Percentiles rank a stretch among this genome's conserved stretches.
phyloP scores from a whole-genome alignment of 2,888 invertebrate genomes.

The Drosophila colorata region DNA sequence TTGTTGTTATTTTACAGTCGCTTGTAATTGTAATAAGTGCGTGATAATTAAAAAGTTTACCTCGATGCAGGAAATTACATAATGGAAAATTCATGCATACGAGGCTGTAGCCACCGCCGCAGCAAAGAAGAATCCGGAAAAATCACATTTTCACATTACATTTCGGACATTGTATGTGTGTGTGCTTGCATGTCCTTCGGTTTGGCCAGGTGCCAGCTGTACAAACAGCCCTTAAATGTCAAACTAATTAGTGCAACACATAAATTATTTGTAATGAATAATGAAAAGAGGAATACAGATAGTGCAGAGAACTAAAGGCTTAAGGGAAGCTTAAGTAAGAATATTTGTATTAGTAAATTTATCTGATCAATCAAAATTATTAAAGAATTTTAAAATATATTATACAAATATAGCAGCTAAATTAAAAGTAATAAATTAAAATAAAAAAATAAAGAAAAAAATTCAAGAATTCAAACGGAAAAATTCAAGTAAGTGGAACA shows the following conservation, averaged over 20 bases:
- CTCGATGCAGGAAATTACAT: slow-evolving; percentile 31
- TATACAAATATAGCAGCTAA: too few relatives aligned
- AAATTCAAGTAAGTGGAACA: too few relatives aligned
- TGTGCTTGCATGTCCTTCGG: slow-evolving; percentile 1
- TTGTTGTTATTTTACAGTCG: slow-evolving; percentile 14
- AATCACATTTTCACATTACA: slow-evolving; percentile 28
- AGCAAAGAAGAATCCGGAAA: slow-evolving; percentile 12
- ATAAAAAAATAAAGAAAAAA: too few relatives aligned
- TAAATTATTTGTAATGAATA: slow-evolving; percentile 35
- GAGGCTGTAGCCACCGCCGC: background rate
- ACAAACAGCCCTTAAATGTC: slow-evolving; percentile 34
- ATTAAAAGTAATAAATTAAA: too few relatives aligned
- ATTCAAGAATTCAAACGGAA: too few relatives aligned
- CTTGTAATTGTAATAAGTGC: slow-evolving; percentile 31
- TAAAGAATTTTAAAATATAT: too few relatives aligned
- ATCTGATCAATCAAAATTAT: background rate
- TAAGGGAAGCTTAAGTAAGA: background rate
- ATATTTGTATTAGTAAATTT: background rate
- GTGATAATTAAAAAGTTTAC: slow-evolving; percentile 39
- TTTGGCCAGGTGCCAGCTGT: slow-evolving; percentile 19
- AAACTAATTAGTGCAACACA: slow-evolving; percentile 35
- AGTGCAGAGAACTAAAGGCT: background rate
- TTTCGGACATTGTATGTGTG: slow-evolving; percentile 2
- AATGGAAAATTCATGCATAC: slow-evolving; percentile 22
- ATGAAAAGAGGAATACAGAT: background rate